Percentiles rank a stretch among this genome's conserved stretches.
phyloP scores from a whole-genome alignment of 2,797 vertebrate species.

The Coreius guichenoti region DNA sequence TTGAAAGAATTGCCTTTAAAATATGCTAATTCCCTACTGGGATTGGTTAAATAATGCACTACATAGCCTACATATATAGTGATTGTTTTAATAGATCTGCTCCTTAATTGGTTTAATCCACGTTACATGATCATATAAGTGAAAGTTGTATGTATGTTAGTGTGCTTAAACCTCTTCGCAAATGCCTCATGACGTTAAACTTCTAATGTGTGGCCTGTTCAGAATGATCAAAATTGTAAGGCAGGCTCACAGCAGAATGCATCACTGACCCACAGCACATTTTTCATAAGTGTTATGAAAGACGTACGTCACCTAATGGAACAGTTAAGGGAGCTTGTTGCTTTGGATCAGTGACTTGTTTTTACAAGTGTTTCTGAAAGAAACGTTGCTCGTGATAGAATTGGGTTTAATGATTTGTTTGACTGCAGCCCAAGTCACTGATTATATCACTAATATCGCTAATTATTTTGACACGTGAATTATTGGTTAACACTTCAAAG shows the following conservation, averaged over 20 bases:
- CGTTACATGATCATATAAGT: not conserved
- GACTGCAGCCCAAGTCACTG: not conserved
- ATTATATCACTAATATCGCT: not conserved
- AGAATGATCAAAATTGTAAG: not conserved
- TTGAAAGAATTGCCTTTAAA: not conserved
- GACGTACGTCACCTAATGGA: not conserved
- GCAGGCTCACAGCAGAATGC: not conserved
- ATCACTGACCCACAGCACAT: slow-evolving; percentile 25
- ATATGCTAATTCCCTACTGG: not conserved
- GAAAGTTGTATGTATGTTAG: not conserved
- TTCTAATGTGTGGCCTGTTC: not conserved
- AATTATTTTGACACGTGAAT: slow-evolving; percentile 1
- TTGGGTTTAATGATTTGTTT: slow-evolving; percentile 9
- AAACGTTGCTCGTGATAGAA: slow-evolving; percentile 1
- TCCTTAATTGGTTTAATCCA: slow-evolving; percentile 27
- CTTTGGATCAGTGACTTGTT: slow-evolving; percentile 20
- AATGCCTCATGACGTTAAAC: not conserved
- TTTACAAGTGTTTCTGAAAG: slow-evolving; percentile 30
- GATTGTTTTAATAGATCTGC: not conserved
- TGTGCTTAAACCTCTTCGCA: not conserved
- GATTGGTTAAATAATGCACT: not conserved
- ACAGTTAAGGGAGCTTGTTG: slow-evolving; percentile 10
- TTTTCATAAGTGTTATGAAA: slow-evolving; percentile 34
- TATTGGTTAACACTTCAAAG: not conserved
- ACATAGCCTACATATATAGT: not conserved